Conservation (phyloP, 2,113 vertebrate genomes). For the Spea multiplicata region DNA sequence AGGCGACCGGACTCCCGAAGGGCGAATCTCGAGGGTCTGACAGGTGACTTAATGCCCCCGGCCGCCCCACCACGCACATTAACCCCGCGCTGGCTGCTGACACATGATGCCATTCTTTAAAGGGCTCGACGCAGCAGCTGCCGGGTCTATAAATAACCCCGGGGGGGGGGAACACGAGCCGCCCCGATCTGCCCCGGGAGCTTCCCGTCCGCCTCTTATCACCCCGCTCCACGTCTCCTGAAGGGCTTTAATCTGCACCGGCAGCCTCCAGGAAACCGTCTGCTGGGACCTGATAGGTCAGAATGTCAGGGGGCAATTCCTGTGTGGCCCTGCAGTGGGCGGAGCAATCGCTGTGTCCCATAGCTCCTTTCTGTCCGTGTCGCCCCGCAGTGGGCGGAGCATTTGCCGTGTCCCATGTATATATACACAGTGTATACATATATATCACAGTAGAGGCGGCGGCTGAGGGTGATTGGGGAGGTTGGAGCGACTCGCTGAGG, state of each 20-base stretch:
- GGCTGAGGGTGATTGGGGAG: neutral
- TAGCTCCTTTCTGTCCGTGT: no score
- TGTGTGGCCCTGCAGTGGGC: no score
- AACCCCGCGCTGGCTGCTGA: conserved; percentile 5
- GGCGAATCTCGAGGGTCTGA: neutral
- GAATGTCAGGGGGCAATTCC: no score
- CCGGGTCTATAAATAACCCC: conserved; percentile 16
- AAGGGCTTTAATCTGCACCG: neutral
- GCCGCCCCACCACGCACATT: neutral
- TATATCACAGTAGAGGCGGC: neutral
- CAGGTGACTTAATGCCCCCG: conserved; percentile 2
- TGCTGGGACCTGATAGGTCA: no score
- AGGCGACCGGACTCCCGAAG: neutral
- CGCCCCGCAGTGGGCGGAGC: no score
- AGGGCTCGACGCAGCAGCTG: conserved; percentile 33
- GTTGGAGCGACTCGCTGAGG: conserved; percentile 6
- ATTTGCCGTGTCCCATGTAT: neutral
- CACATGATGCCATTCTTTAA: conserved; percentile 18
- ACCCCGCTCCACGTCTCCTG: neutral
- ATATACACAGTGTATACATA: neutral
- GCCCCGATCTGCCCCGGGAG: conserved; percentile 24
- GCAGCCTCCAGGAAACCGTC: conserved; percentile 1
- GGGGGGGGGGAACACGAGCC: conserved; percentile 5
- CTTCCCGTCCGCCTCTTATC: conserved; percentile 14
- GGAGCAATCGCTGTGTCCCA: no score